Evolutionary conservation across 2,888 invertebrate species (phyloP), one percentile per base, ranked within the genome.

Genomic region (Gortyna flavago): DNA sequence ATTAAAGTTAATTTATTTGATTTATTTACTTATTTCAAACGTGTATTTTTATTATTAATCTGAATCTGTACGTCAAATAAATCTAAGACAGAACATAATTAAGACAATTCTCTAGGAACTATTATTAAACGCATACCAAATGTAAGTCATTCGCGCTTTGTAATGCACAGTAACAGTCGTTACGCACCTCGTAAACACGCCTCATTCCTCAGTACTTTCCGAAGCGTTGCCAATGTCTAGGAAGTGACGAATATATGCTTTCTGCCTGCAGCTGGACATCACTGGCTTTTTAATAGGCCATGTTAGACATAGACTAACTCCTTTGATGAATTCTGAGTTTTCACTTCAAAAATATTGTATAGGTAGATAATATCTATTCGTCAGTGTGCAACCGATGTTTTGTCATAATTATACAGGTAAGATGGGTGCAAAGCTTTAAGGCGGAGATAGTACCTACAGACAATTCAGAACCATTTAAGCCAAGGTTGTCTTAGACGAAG

Each of bases 151-250:
- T 68, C 29, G n/a, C 57, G 72, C 80, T 84, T 83, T 76, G 69
- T 72, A 70, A 72, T 69, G 70, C 69, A 57, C 44, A 25, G 57
- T 65, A 61, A 44, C 67, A 68, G 66, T 61, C 65, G 65, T 85
- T 72, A 85, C 38, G 38, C 74, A 75, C 85, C 81, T 84, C 84
- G 78, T 84, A 84, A 84, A 84, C 78, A 54, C 44, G 54, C 66
- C 67, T 72, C 41, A 16, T 9, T 71, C 66, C 48, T 65, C 64
- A 62, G 81, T 81, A 78, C 41, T 73, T 81, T 62, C 66, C 54
- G 66, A 84, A 75, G 57, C 81, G 78, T 84, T 78, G 66, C 85
- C 25, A 78, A 84, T 81, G 66, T 84, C 73, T 75, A 78, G 74
- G 78, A 84, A 84, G 69, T 77, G 61, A 83, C 68, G 68, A 70